Percentiles rank a stretch among this genome's conserved stretches.
phyloP scores from a whole-genome alignment of 2,113 vertebrate species.

The Pogonocichla stellata region DNA sequence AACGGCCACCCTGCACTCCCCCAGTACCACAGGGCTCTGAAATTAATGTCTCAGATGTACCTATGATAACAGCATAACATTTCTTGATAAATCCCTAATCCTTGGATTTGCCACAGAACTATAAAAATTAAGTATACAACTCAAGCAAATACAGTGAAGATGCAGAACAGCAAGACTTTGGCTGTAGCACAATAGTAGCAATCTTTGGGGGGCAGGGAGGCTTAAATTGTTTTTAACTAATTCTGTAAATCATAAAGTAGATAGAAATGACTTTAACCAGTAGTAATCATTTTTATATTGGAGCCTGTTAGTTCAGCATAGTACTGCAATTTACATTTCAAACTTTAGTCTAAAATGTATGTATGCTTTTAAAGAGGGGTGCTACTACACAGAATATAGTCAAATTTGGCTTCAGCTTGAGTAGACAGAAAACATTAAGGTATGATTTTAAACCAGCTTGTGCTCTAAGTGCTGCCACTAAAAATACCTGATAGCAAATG shows the following conservation, averaged over 20 bases:
- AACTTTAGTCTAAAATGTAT: not conserved
- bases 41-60: not conserved
- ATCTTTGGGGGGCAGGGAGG: fast-evolving
- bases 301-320: not conserved
- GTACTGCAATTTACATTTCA: not conserved
- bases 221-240: not conserved
- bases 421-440: not conserved
- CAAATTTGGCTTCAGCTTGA: not conserved
- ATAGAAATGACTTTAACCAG: not conserved
- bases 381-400: not conserved
- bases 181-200: not conserved
- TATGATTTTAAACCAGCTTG: not conserved
- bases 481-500: not conserved
- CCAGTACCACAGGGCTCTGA: not conserved
- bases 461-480: not conserved
- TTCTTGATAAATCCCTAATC: not conserved
- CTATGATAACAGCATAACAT: not conserved
- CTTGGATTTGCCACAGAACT: not conserved
- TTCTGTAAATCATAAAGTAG: not conserved
- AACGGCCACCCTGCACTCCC: too few relatives aligned
- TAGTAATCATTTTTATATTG: not conserved
- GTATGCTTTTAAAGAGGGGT: not conserved
- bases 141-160: not conserved
- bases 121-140: not conserved
- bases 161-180: not conserved